Conservation (phyloP, 1,140 invertebrate genomes). For the Chrysomallon squamiferum region DNA sequence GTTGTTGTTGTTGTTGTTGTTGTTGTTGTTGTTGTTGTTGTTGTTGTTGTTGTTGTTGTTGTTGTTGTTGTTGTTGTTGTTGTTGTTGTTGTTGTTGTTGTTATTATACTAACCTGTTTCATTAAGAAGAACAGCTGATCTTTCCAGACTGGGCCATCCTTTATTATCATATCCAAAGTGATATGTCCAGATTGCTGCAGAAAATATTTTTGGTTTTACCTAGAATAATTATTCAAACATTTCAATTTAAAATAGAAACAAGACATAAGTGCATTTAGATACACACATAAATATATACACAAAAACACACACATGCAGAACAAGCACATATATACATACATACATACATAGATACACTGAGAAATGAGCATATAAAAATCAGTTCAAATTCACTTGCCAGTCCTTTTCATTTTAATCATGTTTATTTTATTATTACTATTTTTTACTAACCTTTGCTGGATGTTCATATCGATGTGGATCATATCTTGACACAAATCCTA, state of each 20-base stretch:
- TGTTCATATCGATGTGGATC: slow-evolving; percentile 20
- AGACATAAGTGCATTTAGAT: background rate
- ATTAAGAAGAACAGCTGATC: slow-evolving; percentile 54
- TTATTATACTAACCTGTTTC: slow-evolving; percentile 52
- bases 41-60: too few relatives aligned
- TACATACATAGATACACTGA: background rate
- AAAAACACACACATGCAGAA: background rate
- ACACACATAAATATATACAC: background rate
- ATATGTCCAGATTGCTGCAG: slow-evolving; percentile 61
- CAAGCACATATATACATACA: background rate
- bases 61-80: too few relatives aligned
- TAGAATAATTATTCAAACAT: slow-evolving; percentile 1
- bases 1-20: too few relatives aligned
- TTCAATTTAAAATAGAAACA: background rate
- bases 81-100: too few relatives aligned
- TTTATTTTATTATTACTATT: too few relatives aligned
- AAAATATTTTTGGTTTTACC: slow-evolving; percentile 37
- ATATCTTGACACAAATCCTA: slow-evolving; percentile 38
- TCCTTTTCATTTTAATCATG: too few relatives aligned
- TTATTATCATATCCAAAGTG: slow-evolving; percentile 65
- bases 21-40: too few relatives aligned
- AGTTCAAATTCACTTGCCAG: too few relatives aligned
- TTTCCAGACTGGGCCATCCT: slow-evolving; percentile 63
- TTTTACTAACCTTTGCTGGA: slow-evolving; percentile 15
- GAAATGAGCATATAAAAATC: too few relatives aligned